Evolutionary conservation across 2,797 vertebrate genomes (phyloP).

Genomic region (Linurgus olivaceus): DNA sequence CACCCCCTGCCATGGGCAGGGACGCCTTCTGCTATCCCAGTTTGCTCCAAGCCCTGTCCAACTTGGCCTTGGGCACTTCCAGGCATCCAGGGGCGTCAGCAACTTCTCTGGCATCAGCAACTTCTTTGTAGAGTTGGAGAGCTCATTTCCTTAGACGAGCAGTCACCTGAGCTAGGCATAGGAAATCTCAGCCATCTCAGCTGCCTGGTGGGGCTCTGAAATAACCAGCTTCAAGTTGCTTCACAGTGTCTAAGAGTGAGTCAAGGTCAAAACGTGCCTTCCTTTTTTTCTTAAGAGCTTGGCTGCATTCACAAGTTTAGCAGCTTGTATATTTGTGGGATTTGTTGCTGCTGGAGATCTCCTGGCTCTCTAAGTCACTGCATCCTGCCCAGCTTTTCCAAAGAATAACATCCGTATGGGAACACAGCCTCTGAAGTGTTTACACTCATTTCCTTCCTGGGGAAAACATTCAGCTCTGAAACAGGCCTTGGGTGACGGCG

Average conservation of each 20-base stretch:
- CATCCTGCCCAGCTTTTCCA: neutral
- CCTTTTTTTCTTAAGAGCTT: neutral
- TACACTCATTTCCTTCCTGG: slow-evolving; percentile 12
- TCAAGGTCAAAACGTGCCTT: neutral
- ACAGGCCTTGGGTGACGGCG: rapidly evolving
- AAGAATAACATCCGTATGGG: neutral
- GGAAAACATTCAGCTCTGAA: neutral
- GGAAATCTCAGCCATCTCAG: neutral
- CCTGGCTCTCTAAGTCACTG: neutral
- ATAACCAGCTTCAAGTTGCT: neutral
- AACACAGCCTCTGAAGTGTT: neutral
- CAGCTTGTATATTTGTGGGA: neutral
- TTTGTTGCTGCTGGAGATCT: slow-evolving; percentile 27
- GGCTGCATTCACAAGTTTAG: neutral
- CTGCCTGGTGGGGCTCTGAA: neutral
- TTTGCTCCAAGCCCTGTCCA: neutral
- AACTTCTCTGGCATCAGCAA: neutral
- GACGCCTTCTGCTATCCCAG: neutral
- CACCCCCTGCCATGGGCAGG: neutral
- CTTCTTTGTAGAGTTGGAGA: neutral
- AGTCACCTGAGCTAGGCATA: neutral
- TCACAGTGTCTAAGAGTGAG: neutral
- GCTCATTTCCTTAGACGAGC: neutral
- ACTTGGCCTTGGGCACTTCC: neutral
- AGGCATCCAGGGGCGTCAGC: neutral